Conservation (phyloP, 2,888 invertebrate genomes). For the Drosophila neonasuta region DNA sequence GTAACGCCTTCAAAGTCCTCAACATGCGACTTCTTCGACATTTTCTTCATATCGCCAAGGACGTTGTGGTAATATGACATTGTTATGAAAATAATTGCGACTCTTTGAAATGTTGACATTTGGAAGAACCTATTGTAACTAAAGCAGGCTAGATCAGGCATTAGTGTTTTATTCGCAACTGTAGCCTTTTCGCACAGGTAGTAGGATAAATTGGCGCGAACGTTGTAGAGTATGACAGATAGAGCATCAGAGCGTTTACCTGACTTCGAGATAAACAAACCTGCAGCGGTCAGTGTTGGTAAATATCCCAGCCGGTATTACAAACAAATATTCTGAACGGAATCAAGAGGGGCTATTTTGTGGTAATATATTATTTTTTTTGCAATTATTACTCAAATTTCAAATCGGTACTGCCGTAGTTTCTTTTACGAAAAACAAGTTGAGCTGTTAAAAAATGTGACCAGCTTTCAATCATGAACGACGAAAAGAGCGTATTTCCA, state of each 20-base stretch:
- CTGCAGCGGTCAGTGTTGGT: background rate
- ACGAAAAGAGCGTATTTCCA: conserved; percentile 10
- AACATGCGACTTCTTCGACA: conserved; percentile 91
- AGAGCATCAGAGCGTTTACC: conserved; percentile 24
- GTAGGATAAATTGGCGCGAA: background rate
- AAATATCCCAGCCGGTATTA: background rate
- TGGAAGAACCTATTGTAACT: conserved; percentile 23
- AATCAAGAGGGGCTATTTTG: background rate
- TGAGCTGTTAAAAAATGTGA: conserved; percentile 10
- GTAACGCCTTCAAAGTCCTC: conserved; percentile 92
- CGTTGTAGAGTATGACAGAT: background rate
- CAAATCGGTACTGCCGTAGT: too few species aligned
- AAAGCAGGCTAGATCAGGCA: background rate
- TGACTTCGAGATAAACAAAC: background rate
- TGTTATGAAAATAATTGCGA: conserved; percentile 21
- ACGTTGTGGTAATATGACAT: conserved; percentile 13
- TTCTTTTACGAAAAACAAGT: background rate
- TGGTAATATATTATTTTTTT: background rate
- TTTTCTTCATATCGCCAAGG: conserved; percentile 28
- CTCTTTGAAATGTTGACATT: conserved; percentile 40
- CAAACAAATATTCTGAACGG: too few species aligned
- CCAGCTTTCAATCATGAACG: background rate
- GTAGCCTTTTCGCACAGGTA: conserved; percentile 8
- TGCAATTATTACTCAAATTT: background rate
- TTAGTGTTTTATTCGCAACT: background rate